phyloP scores from a whole-genome alignment of 2,888 invertebrate species.

The Drosophila mimetica region DNA sequence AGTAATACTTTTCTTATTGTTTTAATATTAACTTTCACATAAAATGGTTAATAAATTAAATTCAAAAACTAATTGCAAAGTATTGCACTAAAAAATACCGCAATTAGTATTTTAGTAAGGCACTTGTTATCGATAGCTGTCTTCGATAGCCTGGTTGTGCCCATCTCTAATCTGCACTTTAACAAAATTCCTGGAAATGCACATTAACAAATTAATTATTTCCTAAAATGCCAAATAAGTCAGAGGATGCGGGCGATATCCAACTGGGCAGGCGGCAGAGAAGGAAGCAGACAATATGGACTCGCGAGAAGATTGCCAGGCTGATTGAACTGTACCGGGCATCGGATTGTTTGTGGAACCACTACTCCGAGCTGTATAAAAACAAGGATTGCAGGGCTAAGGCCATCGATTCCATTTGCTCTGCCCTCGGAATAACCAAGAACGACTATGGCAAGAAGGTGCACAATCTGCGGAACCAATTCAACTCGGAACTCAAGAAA shows the following conservation, averaged over 20 bases:
- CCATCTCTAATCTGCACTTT: constrained; percentile 4
- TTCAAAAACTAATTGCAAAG: too few species aligned
- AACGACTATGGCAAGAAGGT: constrained; percentile 83
- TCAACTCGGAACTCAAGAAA: constrained; percentile 83
- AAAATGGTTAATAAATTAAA: too few species aligned
- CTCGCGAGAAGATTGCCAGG: constrained; percentile 78
- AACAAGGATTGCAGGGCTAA: constrained; percentile 77
- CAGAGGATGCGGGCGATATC: constrained; percentile 5
- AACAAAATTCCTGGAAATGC: neutral
- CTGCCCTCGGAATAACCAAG: constrained; percentile 72
- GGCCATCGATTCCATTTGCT: constrained; percentile 80
- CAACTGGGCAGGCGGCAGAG: constrained; percentile 18
- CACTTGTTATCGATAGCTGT: neutral
- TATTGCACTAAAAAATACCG: neutral
- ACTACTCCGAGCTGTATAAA: constrained; percentile 81
- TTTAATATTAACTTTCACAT: too few species aligned
- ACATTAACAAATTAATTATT: neutral
- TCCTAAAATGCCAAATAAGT: constrained; percentile 40
- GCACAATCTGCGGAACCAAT: constrained; percentile 83
- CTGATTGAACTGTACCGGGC: constrained; percentile 80
- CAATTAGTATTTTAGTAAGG: neutral
- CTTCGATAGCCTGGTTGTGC: neutral
- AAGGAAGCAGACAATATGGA: constrained; percentile 76
- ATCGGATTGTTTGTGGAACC: constrained; percentile 83
- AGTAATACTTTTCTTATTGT: too few species aligned